Evolutionary conservation across 1,140 invertebrate species (phyloP).

Genomic region (Cyphomyrmex costatus): DNA sequence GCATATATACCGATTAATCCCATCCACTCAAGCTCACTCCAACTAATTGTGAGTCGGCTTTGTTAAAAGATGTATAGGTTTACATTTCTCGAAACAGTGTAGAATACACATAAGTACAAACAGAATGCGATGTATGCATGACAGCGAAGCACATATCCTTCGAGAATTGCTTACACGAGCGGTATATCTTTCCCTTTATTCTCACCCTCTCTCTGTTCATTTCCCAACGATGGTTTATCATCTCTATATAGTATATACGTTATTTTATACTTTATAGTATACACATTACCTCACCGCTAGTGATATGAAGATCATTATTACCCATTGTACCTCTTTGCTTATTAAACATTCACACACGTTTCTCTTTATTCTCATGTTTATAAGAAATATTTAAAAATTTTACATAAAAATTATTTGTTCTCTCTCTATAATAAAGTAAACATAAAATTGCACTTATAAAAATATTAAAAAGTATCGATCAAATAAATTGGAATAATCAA

Average conservation of each 20-base stretch:
- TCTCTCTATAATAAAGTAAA: neutral
- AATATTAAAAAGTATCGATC: neutral
- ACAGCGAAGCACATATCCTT: slow-evolving; percentile 22
- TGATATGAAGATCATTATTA: slow-evolving; percentile 20
- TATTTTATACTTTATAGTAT: too few species aligned
- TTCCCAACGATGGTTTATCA: slow-evolving; percentile 18
- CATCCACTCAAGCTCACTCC: neutral
- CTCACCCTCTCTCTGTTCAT: slow-evolving; percentile 1
- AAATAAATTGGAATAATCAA: neutral
- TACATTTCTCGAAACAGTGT: neutral
- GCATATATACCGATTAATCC: neutral
- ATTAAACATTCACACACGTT: neutral
- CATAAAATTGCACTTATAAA: neutral
- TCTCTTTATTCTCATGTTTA: neutral
- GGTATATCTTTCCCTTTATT: slow-evolving; percentile 23
- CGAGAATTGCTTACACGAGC: slow-evolving; percentile 29
- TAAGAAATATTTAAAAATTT: slow-evolving; percentile 12
- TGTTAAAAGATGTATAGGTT: slow-evolving; percentile 34
- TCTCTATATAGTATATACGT: neutral
- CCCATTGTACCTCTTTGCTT: neutral
- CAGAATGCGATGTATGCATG: slow-evolving; percentile 10
- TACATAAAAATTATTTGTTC: neutral
- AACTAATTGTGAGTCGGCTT: neutral
- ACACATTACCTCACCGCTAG: too few species aligned
- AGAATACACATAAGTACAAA: slow-evolving; percentile 15